Base-by-base conservation (phyloP, 1,140 invertebrate species). In the Neodiprion virginianus region DNA sequence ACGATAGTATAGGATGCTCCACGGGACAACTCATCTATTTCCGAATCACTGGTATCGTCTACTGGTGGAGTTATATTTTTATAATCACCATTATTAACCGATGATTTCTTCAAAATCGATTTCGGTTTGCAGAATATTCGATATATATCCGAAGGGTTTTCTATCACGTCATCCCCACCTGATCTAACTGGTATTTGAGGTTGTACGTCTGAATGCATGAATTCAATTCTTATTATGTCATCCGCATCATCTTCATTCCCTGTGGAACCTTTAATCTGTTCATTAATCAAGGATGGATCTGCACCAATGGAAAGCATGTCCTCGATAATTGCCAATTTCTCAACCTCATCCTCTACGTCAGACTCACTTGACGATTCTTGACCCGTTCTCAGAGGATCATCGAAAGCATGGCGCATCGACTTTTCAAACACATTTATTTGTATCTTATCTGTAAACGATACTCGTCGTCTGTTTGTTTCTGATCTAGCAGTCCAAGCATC, bases 91-190 rank as follows among this genome's bases (percentile, higher is more conserved):
- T 76, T 67, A 76, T 78, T 73, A 14, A 83, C 76, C 3, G 72
- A 67, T 8, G 82, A 79, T 77, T 78, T 82, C 73, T 86, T 87
- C 1, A 86, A 79, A 69, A 86, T 87, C 8, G 85, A 86, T 70
- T 84, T 86, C 7, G 83, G 83, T 61, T 74, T 77, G 7, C 49
- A 74, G 71, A 81, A 79, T 61, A 82, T 69, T 70, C 75, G 79
- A 73, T 85, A 83, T 78, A 87, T 84, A 76, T 87, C 85, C 72
- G 53, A 48, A 53, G 86, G 85, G 12, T 75, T 82, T 47, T 69
- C n/a, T 72, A 86, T 83, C 8, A 71, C 17, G 7, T 61, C 53
- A 23, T 77, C 66, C 9, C 69, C 73, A n/a, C 72, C 71, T 61
- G n/a, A 61, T 7, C 48, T 69, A 28, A 74, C 72, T 17, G 7